These are phyloP conservation scores for Heliocidaris tuberculata DNA, from an alignment of 35 echinoderm and acorn worm species.

Conservation along the genomic window DNA sequence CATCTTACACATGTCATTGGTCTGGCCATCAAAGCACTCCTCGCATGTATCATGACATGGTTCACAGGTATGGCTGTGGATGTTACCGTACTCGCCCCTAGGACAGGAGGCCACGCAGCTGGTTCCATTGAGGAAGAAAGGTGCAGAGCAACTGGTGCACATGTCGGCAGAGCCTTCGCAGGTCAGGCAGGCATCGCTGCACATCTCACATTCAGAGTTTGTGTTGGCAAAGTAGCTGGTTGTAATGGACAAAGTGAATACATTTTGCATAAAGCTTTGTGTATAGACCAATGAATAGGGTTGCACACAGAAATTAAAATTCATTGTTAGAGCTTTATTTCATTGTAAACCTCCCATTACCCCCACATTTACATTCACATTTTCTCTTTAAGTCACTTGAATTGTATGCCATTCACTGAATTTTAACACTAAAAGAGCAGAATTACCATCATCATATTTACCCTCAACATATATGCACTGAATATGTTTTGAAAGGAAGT, in stretches of 20 bases:
- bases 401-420: too few relatives aligned
- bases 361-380: too few relatives aligned
- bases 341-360: too few relatives aligned
- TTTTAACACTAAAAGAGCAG: too few relatives aligned
- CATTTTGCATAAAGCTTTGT: background rate
- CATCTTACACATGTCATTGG: slow-evolving; percentile 58
- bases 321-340: too few relatives aligned
- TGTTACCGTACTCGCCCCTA: slow-evolving; percentile 73
- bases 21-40: slow-evolving; percentile 78
- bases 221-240: slow-evolving; percentile 54
- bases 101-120: slow-evolving; percentile 58
- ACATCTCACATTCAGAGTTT: slow-evolving; percentile 57
- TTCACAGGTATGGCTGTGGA: slow-evolving; percentile 40
- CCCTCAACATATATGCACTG: too few relatives aligned
- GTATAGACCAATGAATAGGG: background rate
- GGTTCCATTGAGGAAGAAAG: slow-evolving; percentile 62
- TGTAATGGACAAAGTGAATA: background rate
- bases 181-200: slow-evolving; percentile 50
- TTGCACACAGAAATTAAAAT: background rate
- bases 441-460: too few relatives aligned
- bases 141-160: slow-evolving; percentile 61
- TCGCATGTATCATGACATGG: slow-evolving; percentile 61
- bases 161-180: slow-evolving; percentile 47
- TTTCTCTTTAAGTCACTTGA: too few relatives aligned
- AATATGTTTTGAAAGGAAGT: too few relatives aligned